Evolutionary conservation across 2,888 invertebrate genomes (phyloP).

Genomic region (Gastracanthus pulcherrimus): DNA sequence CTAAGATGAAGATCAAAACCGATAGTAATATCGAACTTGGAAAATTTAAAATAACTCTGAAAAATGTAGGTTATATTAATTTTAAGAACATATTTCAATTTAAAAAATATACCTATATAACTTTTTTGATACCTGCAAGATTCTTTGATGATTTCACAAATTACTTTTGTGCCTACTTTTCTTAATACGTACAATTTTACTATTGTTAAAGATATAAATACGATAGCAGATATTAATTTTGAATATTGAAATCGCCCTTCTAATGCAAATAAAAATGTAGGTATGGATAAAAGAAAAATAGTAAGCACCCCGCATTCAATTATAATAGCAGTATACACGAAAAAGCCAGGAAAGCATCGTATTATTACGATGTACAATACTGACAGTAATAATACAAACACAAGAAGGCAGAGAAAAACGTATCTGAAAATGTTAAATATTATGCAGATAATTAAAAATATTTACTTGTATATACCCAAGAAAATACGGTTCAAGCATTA

Average conservation of each 20-base stretch:
- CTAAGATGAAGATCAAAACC: neutral
- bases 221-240: neutral
- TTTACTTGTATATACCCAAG: too few relatives aligned
- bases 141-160: slow-evolving; percentile 6
- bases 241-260: too few relatives aligned
- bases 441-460: too few relatives aligned
- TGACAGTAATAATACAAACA: neutral
- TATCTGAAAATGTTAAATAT: neutral
- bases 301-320: neutral
- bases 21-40: neutral
- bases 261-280: neutral
- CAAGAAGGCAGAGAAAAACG: neutral
- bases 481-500: too few relatives aligned
- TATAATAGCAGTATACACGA: neutral
- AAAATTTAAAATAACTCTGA: slow-evolving; percentile 6
- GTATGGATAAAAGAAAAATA: neutral
- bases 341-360: neutral
- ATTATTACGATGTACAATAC: neutral
- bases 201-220: neutral
- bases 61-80: neutral
- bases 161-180: neutral
- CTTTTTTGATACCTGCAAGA: neutral
- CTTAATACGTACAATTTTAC: neutral
- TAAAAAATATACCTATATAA: neutral
- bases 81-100: neutral